Percentiles rank a stretch among this genome's conserved stretches.
phyloP scores from a whole-genome alignment of 2,113 vertebrate species.

The Ictalurus punctatus region DNA sequence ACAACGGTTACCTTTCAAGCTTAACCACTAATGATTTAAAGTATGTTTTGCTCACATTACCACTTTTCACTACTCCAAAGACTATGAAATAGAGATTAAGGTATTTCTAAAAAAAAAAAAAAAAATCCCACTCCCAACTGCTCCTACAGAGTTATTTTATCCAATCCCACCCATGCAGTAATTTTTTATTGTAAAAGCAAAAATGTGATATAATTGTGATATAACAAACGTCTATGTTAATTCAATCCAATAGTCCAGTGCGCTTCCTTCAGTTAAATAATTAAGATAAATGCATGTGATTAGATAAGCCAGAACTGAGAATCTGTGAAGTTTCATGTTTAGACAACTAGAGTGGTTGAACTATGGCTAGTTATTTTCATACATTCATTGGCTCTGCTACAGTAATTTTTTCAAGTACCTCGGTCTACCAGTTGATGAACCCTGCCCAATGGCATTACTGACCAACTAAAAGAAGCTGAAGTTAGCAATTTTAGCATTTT shows the following conservation, averaged over 20 bases:
- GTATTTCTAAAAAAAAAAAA: not conserved
- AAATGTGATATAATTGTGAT: not conserved
- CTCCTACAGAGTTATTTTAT: not conserved
- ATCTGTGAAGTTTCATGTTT: not conserved
- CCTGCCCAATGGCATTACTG: not conserved
- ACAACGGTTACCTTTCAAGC: not conserved
- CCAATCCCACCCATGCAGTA: not conserved
- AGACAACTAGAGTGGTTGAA: not conserved
- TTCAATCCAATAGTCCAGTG: not conserved
- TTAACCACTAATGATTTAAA: not conserved
- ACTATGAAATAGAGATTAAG: not conserved
- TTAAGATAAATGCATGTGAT: not conserved
- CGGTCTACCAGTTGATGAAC: not conserved
- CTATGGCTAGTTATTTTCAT: not conserved
- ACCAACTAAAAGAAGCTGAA: not conserved
- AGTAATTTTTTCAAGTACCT: not conserved
- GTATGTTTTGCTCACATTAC: not conserved
- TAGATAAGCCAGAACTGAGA: not conserved
- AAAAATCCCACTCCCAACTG: not conserved
- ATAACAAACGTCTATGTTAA: not conserved
- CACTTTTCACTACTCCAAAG: not conserved
- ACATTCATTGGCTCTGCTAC: not conserved
- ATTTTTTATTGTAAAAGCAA: not conserved
- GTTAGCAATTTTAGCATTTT: not conserved
- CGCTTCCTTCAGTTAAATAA: not conserved